Base-by-base conservation (phyloP, 1,140 invertebrate species). In the Plodia interpunctella region DNA sequence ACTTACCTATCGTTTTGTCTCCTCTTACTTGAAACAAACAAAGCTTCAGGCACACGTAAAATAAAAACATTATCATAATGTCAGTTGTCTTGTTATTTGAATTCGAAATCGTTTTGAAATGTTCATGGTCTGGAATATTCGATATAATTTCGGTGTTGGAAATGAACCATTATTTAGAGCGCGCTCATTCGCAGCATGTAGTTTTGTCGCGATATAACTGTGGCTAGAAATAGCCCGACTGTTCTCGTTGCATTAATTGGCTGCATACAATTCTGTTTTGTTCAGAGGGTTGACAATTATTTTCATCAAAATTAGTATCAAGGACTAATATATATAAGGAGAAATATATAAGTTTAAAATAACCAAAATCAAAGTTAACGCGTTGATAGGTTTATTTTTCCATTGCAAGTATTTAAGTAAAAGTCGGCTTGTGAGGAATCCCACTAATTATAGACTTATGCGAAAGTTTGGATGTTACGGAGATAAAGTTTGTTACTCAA, bases 1-100 rank as follows among this genome's bases (percentile, higher is more conserved):
- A 70, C 76, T 62, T 60, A 80, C 76, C 77, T 51, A 80, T 58
- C 61, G 56, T 77, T 69, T 58, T 74, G 32, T 80, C 72, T 59
- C 68, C 68, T 21, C 49, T 19, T n/a, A 68, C 62, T 44, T 50
- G 54, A 57, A 60, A 52, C 32, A 68, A 59, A 62, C 62, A 60
- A 55, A 57, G 52, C 20, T 15, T 5, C 13, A 44, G 2, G 10
- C 38, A 44, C 38, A 44, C 5, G n/a, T 44, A 17, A 44, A 44
- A 44, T 44, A 44, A 44, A 44, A 44, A 15, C 15, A 15, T 15
- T 4, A 15, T n/a, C 38, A 44, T 44, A n/a, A 15, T 44, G 5
- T 44, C n/a, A 15, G 38, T 15, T 44, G 15, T 44, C 30, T 2
- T 17, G 38, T 15, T 44, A 15, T n/a, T 44, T 17, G 15, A 44